Evolutionary conservation across 2,113 vertebrate genomes (phyloP).

Genomic region (Eptesicus fuscus): DNA sequence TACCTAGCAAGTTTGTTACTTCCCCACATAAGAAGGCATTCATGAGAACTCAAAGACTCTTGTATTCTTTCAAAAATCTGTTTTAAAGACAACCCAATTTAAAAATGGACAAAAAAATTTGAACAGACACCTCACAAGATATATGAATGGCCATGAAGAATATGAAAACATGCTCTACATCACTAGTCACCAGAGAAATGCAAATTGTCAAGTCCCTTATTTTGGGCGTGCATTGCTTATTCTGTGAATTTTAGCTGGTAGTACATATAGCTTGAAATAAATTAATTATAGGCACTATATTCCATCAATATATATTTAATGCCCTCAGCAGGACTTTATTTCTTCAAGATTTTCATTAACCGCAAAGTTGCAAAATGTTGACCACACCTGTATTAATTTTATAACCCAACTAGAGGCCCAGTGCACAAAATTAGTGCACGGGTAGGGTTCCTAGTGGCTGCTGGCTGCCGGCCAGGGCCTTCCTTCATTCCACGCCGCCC

Average conservation of each 20-base stretch:
- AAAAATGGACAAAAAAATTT: background rate
- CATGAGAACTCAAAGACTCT: background rate
- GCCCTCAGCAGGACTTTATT: background rate
- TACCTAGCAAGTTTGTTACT: background rate
- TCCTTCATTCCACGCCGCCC: too few relatives aligned
- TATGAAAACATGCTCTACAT: background rate
- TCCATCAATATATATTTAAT: background rate
- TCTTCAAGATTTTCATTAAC: background rate
- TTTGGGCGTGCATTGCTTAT: background rate
- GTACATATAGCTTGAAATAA: background rate
- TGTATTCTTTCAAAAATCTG: background rate
- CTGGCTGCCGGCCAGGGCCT: too few relatives aligned
- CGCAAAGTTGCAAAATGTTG: background rate
- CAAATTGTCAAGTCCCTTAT: background rate
- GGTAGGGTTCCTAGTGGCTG: too few relatives aligned
- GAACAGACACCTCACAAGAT: background rate
- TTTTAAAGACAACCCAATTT: background rate
- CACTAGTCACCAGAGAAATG: background rate
- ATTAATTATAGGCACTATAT: background rate
- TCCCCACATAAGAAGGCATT: slow-evolving; percentile 2
- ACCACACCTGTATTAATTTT: background rate
- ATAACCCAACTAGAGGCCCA: background rate
- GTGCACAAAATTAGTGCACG: too few relatives aligned
- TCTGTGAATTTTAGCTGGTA: background rate
- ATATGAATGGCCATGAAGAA: background rate